Evolutionary conservation across 1,140 invertebrate genomes (phyloP).

Genomic region (Diorhabda sublineata): DNA sequence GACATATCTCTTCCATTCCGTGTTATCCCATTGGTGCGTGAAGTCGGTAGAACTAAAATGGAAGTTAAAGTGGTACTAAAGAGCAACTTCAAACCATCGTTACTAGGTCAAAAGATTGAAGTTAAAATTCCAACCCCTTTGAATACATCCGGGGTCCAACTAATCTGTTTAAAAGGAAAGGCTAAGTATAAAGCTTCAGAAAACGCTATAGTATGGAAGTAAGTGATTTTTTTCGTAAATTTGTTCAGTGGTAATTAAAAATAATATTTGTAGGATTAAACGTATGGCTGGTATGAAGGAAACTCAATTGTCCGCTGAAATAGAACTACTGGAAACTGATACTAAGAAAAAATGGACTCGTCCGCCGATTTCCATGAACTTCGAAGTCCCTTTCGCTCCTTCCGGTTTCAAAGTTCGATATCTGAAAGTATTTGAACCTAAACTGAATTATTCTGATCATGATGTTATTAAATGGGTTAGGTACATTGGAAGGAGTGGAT

Average conservation of each 20-base stretch:
- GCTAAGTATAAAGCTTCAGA: conserved; percentile 99
- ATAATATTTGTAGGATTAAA: conserved; percentile 73
- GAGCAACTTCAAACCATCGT: conserved; percentile 98
- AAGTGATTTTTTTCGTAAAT: conserved; percentile 47
- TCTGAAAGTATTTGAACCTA: conserved; percentile 98
- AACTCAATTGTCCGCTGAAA: conserved; percentile 98
- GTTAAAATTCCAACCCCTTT: conserved; percentile 98
- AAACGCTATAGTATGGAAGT: conserved; percentile 99
- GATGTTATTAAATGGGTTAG: conserved; percentile 99
- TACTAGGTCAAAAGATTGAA: conserved; percentile 98
- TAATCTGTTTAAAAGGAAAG: conserved; percentile 99
- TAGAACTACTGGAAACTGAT: conserved; percentile 97
- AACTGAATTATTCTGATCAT: conserved; percentile 99
- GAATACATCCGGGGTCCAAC: conserved; percentile 97
- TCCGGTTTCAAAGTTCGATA: conserved; percentile 99
- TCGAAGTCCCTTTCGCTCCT: conserved; percentile 96
- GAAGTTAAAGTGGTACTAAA: conserved; percentile 99
- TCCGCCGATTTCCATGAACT: conserved; percentile 99
- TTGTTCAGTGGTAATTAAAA: no score
- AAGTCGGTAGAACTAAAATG: conserved; percentile 98
- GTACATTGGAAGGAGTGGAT: conserved; percentile 97
- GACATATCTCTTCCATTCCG: conserved; percentile 99
- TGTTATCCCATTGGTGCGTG: conserved; percentile 96
- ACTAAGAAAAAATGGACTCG: conserved; percentile 99
- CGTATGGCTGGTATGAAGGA: conserved; percentile 99